Conservation (phyloP, 1,140 invertebrate species). For the Drosophila nasuta region DNA sequence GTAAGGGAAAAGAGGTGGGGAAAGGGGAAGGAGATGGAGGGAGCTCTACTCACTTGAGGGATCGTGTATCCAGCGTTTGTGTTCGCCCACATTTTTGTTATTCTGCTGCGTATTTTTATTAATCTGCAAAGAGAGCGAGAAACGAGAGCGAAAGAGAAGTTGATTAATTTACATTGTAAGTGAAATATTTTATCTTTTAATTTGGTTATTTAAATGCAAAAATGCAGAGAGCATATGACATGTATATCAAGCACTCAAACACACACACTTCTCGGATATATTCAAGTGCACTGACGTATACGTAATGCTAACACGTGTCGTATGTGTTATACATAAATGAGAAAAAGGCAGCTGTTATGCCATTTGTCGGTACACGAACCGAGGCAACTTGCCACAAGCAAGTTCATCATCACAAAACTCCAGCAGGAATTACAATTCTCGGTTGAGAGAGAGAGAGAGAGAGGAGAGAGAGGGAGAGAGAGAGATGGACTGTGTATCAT, state of each 20-base stretch:
- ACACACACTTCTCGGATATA: slow-evolving; percentile 27
- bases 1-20: not conserved
- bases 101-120: slow-evolving; percentile 74
- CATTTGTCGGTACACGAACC: not conserved
- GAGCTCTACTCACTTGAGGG: slow-evolving; percentile 88
- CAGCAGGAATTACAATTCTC: no score
- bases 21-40: not conserved
- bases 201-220: slow-evolving; percentile 82
- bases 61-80: slow-evolving; percentile 90
- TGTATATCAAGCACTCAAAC: slow-evolving; percentile 57
- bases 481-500: not conserved
- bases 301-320: slow-evolving; percentile 58
- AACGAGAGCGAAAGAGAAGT: slow-evolving; percentile 24
- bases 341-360: slow-evolving; percentile 23
- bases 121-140: slow-evolving; percentile 54
- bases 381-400: no score
- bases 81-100: slow-evolving; percentile 84
- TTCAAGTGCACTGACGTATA: slow-evolving; percentile 55
- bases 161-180: slow-evolving; percentile 41
- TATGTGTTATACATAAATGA: slow-evolving; percentile 61
- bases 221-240: slow-evolving; percentile 59
- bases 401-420: not conserved
- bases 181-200: slow-evolving; percentile 66
- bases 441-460: no score
- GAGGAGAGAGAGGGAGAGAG: not conserved